Conservation (phyloP, 2,888 invertebrate genomes). For the Pseudanteris insignis region DNA sequence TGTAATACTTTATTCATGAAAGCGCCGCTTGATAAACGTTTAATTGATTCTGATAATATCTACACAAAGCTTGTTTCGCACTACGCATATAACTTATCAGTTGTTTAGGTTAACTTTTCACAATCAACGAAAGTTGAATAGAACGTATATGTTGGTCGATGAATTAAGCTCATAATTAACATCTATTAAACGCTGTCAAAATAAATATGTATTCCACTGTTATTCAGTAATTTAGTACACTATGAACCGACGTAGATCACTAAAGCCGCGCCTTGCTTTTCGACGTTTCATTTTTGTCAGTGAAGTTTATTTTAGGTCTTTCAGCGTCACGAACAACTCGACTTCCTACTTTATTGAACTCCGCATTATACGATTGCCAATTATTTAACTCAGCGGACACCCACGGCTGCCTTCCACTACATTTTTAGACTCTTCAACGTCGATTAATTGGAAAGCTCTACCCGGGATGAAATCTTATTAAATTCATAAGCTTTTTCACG, state of each 20-base stretch:
- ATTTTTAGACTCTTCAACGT: slow-evolving; percentile 30
- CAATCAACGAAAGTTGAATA: too few species aligned
- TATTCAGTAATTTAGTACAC: slow-evolving; percentile 4
- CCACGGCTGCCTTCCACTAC: slow-evolving; percentile 28
- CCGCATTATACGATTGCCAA: slow-evolving; percentile 36
- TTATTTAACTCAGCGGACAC: slow-evolving; percentile 40
- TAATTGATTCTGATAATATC: too few species aligned
- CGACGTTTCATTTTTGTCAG: too few species aligned
- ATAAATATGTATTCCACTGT: slow-evolving; percentile 5
- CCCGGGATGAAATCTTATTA: slow-evolving; percentile 35
- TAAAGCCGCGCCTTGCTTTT: slow-evolving; percentile 7
- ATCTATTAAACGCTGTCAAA: slow-evolving; percentile 5
- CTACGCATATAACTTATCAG: too few species aligned
- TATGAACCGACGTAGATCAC: slow-evolving; percentile 3
- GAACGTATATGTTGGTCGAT: too few species aligned
- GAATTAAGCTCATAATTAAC: background rate
- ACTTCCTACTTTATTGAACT: slow-evolving; percentile 40
- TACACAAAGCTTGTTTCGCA: too few species aligned
- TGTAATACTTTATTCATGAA: too few species aligned
- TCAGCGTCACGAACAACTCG: slow-evolving; percentile 29
- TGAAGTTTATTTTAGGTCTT: background rate
- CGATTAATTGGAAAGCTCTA: slow-evolving; percentile 37
- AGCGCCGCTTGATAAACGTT: too few species aligned
- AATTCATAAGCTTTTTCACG: slow-evolving; percentile 28
- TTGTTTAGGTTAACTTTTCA: too few species aligned